These are phyloP conservation scores for Leptothorax acervorum DNA, from an alignment of 2,888 invertebrate species.

Conservation along the genomic window DNA sequence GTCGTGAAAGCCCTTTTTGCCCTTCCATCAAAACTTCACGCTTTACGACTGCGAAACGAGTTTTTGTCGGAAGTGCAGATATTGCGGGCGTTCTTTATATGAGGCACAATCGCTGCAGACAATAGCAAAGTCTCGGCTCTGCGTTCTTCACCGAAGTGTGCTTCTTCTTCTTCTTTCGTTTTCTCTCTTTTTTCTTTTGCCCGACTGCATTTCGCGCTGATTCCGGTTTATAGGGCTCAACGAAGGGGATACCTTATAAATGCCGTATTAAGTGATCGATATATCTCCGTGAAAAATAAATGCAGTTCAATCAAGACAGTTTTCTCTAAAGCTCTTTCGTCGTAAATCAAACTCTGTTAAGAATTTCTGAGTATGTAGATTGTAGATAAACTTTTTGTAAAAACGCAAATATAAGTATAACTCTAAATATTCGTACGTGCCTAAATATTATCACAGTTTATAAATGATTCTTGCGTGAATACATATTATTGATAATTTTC, in stretches of 20 bases:
- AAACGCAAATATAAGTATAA: not conserved
- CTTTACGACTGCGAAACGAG: slow-evolving; percentile 60
- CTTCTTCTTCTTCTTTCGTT: not conserved
- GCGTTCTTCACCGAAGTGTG: slow-evolving; percentile 39
- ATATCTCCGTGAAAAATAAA: not conserved
- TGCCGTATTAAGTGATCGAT: slow-evolving; percentile 2
- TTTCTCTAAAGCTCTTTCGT: not conserved
- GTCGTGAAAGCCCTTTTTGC: slow-evolving; percentile 8
- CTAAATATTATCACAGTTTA: not conserved
- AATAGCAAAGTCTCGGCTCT: slow-evolving; percentile 32
- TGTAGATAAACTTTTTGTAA: not conserved
- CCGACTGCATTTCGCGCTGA: slow-evolving; percentile 2
- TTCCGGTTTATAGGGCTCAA: slow-evolving; percentile 16
- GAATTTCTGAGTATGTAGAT: not conserved
- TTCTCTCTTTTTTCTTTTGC: not conserved
- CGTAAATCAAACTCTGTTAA: not conserved
- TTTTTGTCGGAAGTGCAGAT: slow-evolving; percentile 40
- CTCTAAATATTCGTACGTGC: not conserved
- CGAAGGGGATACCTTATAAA: not conserved
- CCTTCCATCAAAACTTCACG: slow-evolving; percentile 58
- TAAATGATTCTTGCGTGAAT: not conserved
- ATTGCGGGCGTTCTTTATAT: slow-evolving; percentile 49
- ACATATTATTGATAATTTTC: not conserved
- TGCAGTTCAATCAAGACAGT: not conserved
- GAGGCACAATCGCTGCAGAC: slow-evolving; percentile 43